Evolutionary conservation across 1,140 invertebrate species (phyloP), one percentile per base, ranked within the genome.

Genomic region (Metopolophium dirhodum): DNA sequence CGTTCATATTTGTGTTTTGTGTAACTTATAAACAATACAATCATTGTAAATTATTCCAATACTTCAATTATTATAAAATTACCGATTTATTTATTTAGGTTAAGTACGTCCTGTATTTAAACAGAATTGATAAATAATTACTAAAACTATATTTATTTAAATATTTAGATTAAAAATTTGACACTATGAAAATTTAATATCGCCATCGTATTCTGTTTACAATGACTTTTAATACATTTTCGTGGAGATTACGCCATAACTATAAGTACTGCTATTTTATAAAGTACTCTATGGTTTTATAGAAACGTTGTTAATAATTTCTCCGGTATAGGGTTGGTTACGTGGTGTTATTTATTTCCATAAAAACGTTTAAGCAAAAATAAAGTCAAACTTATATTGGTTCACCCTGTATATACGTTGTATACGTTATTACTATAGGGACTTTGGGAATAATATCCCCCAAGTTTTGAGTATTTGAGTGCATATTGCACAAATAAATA

Each of bases 401-500:
- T 85, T 45, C 37, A 85, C 37, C 83, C 83, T 85, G 83, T 45
- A 45, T 20, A 61, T n/a, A 20, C n/a, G 2, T 37, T 45, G 22
- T 85, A 85, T 26, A 49, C 26, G 85, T 87, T 47, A 87, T 85
- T 45, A 85, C 37, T 30, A n/a, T 18, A 49, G 45, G 85, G 45
- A 87, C 45, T 47, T 87, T 49, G 85, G 30, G 85, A 87, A n/a
- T 87, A 87, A 49, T 87, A 49, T 87, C 8, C 45, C 18, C 14
- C 14, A n/a, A 87, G 14, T 87, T 49, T 87, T 20, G 47, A 86
- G 35, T 86, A 86, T 47, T 86, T 47, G 85, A 87, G 37, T 87
- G 86, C 86, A 49, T 49, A 49, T n/a, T 87, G 85, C 85, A 87
- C 85, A 47, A 87, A 87, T 47, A 45, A 85, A 26, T 41, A 85